A percentile compares a stretch with the other conserved stretches of the same genome.
phyloP scores from a whole-genome alignment of 2,797 vertebrate genomes.

The Sebastes variabilis region DNA sequence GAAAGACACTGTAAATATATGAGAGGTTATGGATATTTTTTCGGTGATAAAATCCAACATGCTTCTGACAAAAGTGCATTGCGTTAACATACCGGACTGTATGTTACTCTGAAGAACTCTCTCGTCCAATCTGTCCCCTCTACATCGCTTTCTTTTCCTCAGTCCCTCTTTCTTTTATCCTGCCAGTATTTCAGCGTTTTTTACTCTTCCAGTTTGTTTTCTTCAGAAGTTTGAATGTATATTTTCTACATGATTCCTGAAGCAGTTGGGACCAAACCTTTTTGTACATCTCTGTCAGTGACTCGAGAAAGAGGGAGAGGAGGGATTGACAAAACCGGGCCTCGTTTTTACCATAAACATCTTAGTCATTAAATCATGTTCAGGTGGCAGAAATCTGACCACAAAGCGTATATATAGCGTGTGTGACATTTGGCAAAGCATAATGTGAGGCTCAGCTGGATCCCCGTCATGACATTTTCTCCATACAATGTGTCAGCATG shows the following conservation, averaged over 20 bases:
- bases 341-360: constrained; percentile 45
- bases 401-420: constrained; percentile 20
- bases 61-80: constrained; percentile 88
- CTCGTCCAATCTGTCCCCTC: constrained; percentile 2
- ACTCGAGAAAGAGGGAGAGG: constrained; percentile 44
- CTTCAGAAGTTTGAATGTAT: constrained; percentile 92
- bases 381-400: constrained; percentile 30
- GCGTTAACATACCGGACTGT: constrained; percentile 77
- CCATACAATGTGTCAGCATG: constrained; percentile 24
- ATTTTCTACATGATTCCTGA: constrained; percentile 88
- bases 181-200: constrained; percentile 45
- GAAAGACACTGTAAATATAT: constrained; percentile 63
- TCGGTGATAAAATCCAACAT: constrained; percentile 72
- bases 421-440: constrained; percentile 40
- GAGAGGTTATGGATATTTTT: constrained; percentile 50
- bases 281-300: constrained; percentile 67
- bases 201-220: constrained; percentile 80
- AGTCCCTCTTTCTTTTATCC: constrained; percentile 29
- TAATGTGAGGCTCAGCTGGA: constrained; percentile 44
- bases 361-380: constrained; percentile 38
- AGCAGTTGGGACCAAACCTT: constrained; percentile 88
- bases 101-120: constrained; percentile 68
- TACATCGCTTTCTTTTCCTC: constrained; percentile 4
- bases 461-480: constrained; percentile 42
- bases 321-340: constrained; percentile 34